Percentiles rank a stretch among this genome's conserved stretches.
phyloP scores from a whole-genome alignment of 1,140 invertebrate species.

The Aphelinus atriplicis region DNA sequence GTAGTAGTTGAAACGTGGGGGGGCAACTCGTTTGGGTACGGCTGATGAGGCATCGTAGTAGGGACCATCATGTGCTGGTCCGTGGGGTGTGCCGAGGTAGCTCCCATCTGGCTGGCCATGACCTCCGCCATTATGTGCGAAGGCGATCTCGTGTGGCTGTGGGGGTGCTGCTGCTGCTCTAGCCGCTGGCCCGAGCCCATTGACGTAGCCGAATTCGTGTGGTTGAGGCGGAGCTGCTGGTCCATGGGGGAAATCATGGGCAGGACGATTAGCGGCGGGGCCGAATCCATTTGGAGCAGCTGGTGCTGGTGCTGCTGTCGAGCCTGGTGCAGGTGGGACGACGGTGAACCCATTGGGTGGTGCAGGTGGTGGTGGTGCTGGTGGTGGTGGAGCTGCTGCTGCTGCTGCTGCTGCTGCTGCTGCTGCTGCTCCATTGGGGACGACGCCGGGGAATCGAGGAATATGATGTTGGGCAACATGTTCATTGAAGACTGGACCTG shows the following conservation, averaged over 20 bases:
- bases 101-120: conserved; percentile 56
- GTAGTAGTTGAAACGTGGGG: conserved; percentile 81
- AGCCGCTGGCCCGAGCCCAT: conserved; percentile 50
- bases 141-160: conserved; percentile 58
- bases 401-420: conserved; percentile 36
- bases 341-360: conserved; percentile 50
- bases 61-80: conserved; percentile 67
- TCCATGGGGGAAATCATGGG: conserved; percentile 60
- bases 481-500: conserved; percentile 36
- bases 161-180: conserved; percentile 26
- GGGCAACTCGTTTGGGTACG: conserved; percentile 83
- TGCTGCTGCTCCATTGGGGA: conserved; percentile 20
- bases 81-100: too few species aligned
- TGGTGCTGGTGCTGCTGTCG: conserved; percentile 34
- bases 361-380: conserved; percentile 47
- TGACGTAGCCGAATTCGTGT: conserved; percentile 60
- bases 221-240: conserved; percentile 41
- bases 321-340: conserved; percentile 41
- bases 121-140: conserved; percentile 61
- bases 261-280: conserved; percentile 47
- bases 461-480: background rate
- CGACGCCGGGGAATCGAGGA: conserved; percentile 14
- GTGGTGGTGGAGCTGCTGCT: conserved; percentile 33
- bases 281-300: conserved; percentile 42
- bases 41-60: conserved; percentile 71